These are phyloP conservation scores for Ifrita kowaldi DNA, from an alignment of 2,113 vertebrate species.

Conservation along the genomic window DNA sequence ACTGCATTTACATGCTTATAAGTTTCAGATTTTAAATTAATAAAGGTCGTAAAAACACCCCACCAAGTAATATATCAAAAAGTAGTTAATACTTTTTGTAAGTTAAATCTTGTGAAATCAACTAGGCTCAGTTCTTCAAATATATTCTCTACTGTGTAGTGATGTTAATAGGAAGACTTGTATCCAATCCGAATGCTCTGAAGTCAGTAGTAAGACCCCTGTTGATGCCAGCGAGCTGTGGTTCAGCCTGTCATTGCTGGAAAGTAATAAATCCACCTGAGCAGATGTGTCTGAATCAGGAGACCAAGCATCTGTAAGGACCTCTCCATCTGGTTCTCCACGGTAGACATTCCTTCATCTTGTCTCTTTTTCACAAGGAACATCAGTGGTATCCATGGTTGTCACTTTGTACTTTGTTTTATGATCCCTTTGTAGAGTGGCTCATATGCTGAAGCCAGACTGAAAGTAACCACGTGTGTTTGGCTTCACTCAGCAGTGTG, in stretches of 20 bases:
- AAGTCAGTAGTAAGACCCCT: background rate
- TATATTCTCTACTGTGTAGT: background rate
- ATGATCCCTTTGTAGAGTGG: slow-evolving; percentile 20
- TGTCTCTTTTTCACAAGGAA: slow-evolving; percentile 21
- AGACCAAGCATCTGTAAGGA: slow-evolving; percentile 22
- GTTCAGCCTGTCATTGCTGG: background rate
- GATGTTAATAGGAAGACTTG: background rate
- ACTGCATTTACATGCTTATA: background rate
- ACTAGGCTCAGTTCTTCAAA: background rate
- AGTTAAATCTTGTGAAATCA: background rate
- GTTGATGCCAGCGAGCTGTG: background rate
- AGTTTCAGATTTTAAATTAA: slow-evolving; percentile 35
- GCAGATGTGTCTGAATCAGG: slow-evolving; percentile 39
- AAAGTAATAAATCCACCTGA: background rate
- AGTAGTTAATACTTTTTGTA: background rate
- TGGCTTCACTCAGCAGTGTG: slow-evolving; percentile 15
- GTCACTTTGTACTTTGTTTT: slow-evolving; percentile 48
- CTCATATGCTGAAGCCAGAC: slow-evolving; percentile 34
- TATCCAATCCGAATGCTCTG: background rate
- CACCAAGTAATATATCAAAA: background rate
- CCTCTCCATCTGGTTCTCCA: slow-evolving; percentile 45
- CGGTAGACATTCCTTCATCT: slow-evolving; percentile 26
- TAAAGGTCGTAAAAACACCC: background rate
- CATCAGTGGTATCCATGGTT: background rate
- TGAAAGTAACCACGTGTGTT: slow-evolving; percentile 2